phyloP scores from a whole-genome alignment of 2,113 vertebrate genomes.

The Ibidorhyncha struthersii region DNA sequence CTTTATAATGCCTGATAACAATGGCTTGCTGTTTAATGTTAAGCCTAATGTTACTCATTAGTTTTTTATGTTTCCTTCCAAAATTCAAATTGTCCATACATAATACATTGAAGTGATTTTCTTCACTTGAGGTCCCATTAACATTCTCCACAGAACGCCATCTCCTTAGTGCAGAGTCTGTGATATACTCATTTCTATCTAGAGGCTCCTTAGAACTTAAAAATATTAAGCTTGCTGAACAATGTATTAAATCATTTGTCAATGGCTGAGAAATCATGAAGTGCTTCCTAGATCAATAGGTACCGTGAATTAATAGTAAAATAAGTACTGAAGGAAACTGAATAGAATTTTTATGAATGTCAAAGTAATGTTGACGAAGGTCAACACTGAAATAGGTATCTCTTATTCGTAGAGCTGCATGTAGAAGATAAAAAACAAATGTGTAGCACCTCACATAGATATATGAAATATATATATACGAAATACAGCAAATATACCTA shows the following conservation, averaged over 20 bases:
- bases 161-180: background rate
- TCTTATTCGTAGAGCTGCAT: background rate
- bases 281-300: background rate
- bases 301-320: background rate
- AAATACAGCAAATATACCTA: background rate
- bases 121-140: background rate
- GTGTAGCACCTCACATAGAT: background rate
- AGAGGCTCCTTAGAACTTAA: conserved; percentile 8
- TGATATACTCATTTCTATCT: background rate
- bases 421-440: background rate
- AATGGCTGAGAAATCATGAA: background rate
- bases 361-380: background rate
- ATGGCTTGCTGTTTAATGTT: conserved; percentile 5
- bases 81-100: conserved; percentile 4
- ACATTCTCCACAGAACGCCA: background rate
- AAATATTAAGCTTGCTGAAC: conserved; percentile 15
- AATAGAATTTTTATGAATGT: background rate
- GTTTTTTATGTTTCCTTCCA: background rate
- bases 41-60: background rate
- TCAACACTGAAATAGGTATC: background rate
- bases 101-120: background rate
- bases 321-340: background rate
- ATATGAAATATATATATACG: no score
- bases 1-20: background rate
- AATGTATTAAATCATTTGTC: conserved; percentile 2